Conservation (phyloP, 2,797 vertebrate species). For the Catamblyrhynchus diadema region DNA sequence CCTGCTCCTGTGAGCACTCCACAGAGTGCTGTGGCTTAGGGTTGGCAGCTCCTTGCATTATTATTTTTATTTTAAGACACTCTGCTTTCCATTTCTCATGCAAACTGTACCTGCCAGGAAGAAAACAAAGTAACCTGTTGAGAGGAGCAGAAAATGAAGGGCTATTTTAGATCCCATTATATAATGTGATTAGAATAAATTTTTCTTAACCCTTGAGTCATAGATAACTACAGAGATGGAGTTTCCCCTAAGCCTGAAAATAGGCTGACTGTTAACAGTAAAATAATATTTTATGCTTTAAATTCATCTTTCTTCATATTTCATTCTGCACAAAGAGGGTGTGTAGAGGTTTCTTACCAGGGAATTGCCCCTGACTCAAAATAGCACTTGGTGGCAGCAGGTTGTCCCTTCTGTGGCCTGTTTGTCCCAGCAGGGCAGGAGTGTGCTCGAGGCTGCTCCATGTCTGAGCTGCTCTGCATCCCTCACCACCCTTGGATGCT, state of each 20-base stretch:
- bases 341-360: not conserved
- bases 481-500: not conserved
- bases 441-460: not conserved
- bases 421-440: not conserved
- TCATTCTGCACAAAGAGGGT: not conserved
- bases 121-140: not conserved
- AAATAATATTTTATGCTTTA: not conserved
- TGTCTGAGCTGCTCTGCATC: not conserved
- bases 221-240: not conserved
- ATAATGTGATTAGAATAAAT: not conserved
- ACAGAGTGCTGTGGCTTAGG: not conserved
- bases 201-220: not conserved
- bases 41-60: not conserved
- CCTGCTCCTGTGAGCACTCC: no score
- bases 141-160: conserved; percentile 24
- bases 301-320: not conserved
- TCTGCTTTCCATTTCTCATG: not conserved
- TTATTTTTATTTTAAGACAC: not conserved
- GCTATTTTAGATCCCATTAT: not conserved
- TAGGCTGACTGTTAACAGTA: not conserved
- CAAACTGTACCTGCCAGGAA: not conserved
- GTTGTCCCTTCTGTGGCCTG: not conserved
- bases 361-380: not conserved
- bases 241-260: not conserved
- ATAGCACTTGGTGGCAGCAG: not conserved